Base-by-base conservation (phyloP, 2,888 invertebrate genomes). In the Melieria omissa region DNA sequence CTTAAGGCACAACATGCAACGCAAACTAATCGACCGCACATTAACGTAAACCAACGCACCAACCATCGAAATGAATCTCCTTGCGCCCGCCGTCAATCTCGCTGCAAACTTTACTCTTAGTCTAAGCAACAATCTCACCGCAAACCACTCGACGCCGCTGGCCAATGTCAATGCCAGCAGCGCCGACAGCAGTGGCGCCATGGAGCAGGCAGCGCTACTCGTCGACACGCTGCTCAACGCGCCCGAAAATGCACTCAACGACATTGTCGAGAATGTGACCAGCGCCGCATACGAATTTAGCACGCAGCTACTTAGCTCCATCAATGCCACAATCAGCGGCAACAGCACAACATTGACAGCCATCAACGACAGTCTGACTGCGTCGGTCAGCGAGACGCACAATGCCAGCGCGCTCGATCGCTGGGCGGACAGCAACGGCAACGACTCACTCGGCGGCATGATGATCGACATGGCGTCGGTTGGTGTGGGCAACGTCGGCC, bases 91-190 rank as follows among this genome's bases (percentile, higher is more conserved):
- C 10, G 3, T 47, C 42, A 29, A 29, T 29, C 29, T 29, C 29
- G 29, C 29, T 29, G 29, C 29, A 29, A 29, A 29, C 29, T 29
- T 29, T 29, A 29, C 29, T 29, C 29, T 29, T 29, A 66, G 16
- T 54, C 16, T 46, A 65, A 58, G 66, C 63, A 64, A 63, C 57
- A 66, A 67, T 45, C 58, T 70, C 9, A 52, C 66, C 16, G 42
- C 66, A 8, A 58, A 45, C 54, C 49, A 16, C 5, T 1, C 58
- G 6, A 29, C 29, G 29, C 29, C 29, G 29, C 29, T 29, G 29
- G 29, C 29, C 29, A 29, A 29, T 29, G 42, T 45, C 4, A 52
- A 67, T 9, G 60, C 12, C 5, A 52, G 44, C 60, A 60, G 44
- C 12, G 42, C 1, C 6, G 41, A 1, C 4, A 29, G 29, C 29